Evolutionary conservation across 1,140 invertebrate species (phyloP).

Genomic region (Zaprionus davidi): DNA sequence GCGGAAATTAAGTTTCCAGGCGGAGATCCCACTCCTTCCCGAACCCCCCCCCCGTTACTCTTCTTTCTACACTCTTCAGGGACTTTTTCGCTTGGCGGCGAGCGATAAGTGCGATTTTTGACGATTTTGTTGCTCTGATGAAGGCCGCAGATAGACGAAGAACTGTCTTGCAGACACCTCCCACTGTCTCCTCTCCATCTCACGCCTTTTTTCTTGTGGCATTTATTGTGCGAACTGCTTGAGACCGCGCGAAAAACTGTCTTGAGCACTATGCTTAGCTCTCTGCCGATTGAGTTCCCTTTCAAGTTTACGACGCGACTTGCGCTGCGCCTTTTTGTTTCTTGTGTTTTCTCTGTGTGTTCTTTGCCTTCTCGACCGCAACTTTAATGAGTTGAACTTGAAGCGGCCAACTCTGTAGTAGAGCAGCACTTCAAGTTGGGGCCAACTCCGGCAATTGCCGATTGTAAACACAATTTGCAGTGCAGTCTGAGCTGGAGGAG

Average conservation of each 20-base stretch:
- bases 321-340: conserved; percentile 34
- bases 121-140: conserved; percentile 73
- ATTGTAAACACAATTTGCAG: conserved; percentile 58
- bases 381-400: conserved; percentile 70
- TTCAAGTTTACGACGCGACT: conserved; percentile 35
- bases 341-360: conserved; percentile 10
- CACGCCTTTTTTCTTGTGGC: conserved; percentile 54
- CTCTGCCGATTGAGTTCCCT: conserved; percentile 51
- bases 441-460: conserved; percentile 36
- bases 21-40: conserved; percentile 35
- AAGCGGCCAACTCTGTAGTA: conserved; percentile 22
- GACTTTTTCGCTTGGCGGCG: conserved; percentile 51
- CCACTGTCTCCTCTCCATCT: neutral
- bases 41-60: too few relatives aligned
- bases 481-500: conserved; percentile 12
- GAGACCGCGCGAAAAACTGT: conserved; percentile 52
- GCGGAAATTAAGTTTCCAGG: conserved; percentile 78
- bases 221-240: conserved; percentile 60
- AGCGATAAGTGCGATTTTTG: conserved; percentile 80
- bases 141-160: conserved; percentile 43
- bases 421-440: conserved; percentile 31
- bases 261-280: conserved; percentile 51
- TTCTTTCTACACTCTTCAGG: conserved; percentile 15
- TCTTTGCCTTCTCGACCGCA: conserved; percentile 22
- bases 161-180: conserved; percentile 9